Conservation (phyloP, 2,113 vertebrate genomes). For the human region DNA sequence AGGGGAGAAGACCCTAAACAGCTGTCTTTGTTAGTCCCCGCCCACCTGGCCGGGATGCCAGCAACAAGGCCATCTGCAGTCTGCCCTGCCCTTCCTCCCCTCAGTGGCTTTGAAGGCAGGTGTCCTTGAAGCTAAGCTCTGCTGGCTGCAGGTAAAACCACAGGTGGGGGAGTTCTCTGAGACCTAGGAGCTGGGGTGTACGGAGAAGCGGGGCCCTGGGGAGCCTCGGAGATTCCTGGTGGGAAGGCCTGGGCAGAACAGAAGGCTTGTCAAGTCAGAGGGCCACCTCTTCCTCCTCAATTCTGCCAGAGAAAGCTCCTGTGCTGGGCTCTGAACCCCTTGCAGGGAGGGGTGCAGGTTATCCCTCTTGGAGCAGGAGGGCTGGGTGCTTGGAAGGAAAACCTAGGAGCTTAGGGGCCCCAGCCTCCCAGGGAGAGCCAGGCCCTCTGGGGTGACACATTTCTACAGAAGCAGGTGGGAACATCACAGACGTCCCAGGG, state of each 20-base stretch:
- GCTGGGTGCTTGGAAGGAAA: neutral
- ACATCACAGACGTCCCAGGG: neutral
- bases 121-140: neutral
- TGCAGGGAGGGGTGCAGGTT: neutral
- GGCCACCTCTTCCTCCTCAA: neutral
- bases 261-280: neutral
- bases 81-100: neutral
- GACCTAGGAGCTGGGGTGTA: neutral
- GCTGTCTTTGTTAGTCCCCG: neutral
- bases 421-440: neutral
- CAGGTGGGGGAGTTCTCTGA: neutral
- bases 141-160: neutral
- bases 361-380: neutral
- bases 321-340: neutral
- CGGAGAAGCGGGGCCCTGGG: neutral
- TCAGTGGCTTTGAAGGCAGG: neutral
- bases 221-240: neutral
- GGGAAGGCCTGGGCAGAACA: neutral
- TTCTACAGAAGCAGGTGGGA: constrained; percentile 14
- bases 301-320: neutral
- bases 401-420: neutral
- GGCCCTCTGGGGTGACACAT: neutral
- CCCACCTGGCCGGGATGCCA: rapidly evolving
- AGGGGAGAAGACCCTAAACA: neutral
- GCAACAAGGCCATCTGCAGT: rapidly evolving